Base-by-base conservation (phyloP, 2,888 invertebrate species). In the Cheiracanthium punctorium region DNA sequence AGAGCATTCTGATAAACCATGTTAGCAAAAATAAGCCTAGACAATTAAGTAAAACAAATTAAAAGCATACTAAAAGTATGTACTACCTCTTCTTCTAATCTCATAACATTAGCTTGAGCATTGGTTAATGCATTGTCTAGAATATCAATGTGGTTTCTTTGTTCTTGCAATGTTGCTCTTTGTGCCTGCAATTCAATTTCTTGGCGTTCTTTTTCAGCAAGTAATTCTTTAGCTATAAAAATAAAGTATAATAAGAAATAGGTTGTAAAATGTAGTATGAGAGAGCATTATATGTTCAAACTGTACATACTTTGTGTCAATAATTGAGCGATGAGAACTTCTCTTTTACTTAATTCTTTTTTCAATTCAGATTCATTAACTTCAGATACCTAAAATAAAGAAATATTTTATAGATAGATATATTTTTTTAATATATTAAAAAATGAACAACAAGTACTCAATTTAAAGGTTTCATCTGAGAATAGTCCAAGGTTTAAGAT, bases 151-250 rank as follows among this genome's bases (percentile, higher is more conserved):
- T 97, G 97, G 32, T 96, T 96, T 88, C 97, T 93, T 91, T 97
- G 97, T 91, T 98, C 97, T 91, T 97, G 96, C 87, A 97, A 92
- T 17, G 97, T 97, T 20, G 96, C 96, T 90, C 96, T 93, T 91
- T 97, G 97, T 0, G 97, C 96, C 20, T 96, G 95, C 91, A 97
- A 93, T 92, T 98, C 97, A 88, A 97, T 96, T 92, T 97, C 97
- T 91, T 97, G 96, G 52, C 97, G 93, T 91, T 98, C 97, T 91
- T 96, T 97, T n/a, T 95, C 95, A 80, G 96, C 96, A 77, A 95
- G 94, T 90, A 97, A 93, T 93, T 97, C 97, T 92, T 96, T 97
- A 91, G 96, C 97, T 97, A 90, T n/a, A n/a, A 33, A 69, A 33
- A 43, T 1, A 72, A 2, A 43, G 1, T 43, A 12, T 72, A 2